These are phyloP conservation scores for Drosophila suzukii DNA, from an alignment of 1,140 invertebrate species.

Conservation along the genomic window DNA sequence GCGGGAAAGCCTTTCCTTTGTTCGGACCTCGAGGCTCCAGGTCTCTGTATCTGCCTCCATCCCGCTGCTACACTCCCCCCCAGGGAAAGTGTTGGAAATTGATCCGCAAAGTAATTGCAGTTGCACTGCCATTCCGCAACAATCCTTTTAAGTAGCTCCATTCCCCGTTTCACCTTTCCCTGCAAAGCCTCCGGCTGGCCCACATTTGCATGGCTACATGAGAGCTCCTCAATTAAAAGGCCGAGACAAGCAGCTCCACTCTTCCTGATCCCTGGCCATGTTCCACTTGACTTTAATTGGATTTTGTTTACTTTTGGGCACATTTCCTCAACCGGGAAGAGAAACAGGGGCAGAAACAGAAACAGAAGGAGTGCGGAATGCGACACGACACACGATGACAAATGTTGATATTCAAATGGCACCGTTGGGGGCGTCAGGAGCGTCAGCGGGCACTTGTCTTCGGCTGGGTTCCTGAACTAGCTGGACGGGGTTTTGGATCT, in stretches of 20 bases:
- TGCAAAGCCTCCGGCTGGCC: slow-evolving; percentile 37
- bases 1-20: slow-evolving; percentile 27
- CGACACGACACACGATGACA: slow-evolving; percentile 79
- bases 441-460: slow-evolving; percentile 28
- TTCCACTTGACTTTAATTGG: slow-evolving; percentile 80
- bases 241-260: slow-evolving; percentile 39
- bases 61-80: slow-evolving; percentile 9
- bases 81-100: slow-evolving; percentile 71
- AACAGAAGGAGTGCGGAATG: slow-evolving; percentile 56
- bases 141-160: slow-evolving; percentile 62
- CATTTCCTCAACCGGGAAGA: slow-evolving; percentile 53
- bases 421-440: slow-evolving; percentile 58
- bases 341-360: background rate
- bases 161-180: background rate
- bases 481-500: slow-evolving; percentile 28
- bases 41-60: background rate
- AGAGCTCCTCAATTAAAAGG: slow-evolving; percentile 74
- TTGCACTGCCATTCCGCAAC: slow-evolving; percentile 8
- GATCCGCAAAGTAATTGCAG: slow-evolving; percentile 69
- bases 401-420: slow-evolving; percentile 81
- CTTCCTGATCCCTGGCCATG: slow-evolving; percentile 60
- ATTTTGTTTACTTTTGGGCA: slow-evolving; percentile 77
- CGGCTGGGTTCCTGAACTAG: slow-evolving; percentile 4
- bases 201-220: slow-evolving; percentile 71
- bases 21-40: background rate